Conservation (phyloP, 2,113 vertebrate genomes). For the Takifugu bimaculatus region DNA sequence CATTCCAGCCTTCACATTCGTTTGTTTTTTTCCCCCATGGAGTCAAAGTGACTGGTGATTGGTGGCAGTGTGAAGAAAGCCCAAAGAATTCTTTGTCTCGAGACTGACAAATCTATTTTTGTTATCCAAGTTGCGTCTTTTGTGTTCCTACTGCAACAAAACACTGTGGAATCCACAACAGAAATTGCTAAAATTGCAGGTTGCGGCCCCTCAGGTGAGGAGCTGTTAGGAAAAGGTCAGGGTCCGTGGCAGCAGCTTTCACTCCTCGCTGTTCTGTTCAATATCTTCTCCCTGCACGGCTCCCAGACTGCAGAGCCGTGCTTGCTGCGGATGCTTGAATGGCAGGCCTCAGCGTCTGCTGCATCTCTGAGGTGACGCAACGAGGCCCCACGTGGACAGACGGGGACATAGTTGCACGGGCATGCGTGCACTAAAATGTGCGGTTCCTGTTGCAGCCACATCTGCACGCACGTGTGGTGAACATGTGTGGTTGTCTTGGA, state of each 20-base stretch:
- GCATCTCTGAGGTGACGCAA: conserved; percentile 30
- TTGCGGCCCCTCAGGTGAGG: conserved; percentile 20
- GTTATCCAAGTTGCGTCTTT: neutral
- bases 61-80: conserved; percentile 1
- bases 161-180: conserved; percentile 15
- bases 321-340: conserved; percentile 31
- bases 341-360: conserved; percentile 31
- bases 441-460: conserved; percentile 7
- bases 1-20: conserved; percentile 25
- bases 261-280: conserved; percentile 41
- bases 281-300: conserved; percentile 38
- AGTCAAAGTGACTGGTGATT: too few relatives aligned
- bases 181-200: conserved; percentile 24
- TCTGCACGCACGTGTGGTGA: conserved; percentile 15
- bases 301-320: conserved; percentile 25
- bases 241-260: conserved; percentile 16
- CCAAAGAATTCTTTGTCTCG: neutral
- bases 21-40: too few relatives aligned
- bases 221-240: conserved; percentile 39
- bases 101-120: neutral
- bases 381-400: conserved; percentile 36
- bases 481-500: conserved; percentile 14
- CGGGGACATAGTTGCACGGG: neutral
- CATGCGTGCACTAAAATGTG: conserved; percentile 19
- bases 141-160: conserved; percentile 7